phyloP scores from a whole-genome alignment of 2,888 invertebrate species.

The Aphodius sticticus region DNA sequence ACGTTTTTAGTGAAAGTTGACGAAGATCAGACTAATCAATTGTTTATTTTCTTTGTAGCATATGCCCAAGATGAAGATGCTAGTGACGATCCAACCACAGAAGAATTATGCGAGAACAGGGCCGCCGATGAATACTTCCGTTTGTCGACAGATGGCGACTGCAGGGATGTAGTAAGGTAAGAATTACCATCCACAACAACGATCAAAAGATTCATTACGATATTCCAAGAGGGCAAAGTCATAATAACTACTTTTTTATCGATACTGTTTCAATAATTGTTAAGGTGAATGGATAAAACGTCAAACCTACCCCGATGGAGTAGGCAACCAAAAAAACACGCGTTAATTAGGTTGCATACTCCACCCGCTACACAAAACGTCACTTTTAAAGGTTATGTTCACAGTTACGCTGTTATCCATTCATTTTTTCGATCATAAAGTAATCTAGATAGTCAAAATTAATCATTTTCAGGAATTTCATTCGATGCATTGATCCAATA shows the following conservation, averaged over 20 bases:
- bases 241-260: neutral
- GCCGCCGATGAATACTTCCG: slow-evolving; percentile 94
- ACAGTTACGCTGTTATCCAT: too few species aligned
- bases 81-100: slow-evolving; percentile 70
- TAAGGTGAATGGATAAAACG: too few species aligned
- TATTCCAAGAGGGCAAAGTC: neutral
- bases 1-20: slow-evolving; percentile 4
- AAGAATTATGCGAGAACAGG: slow-evolving; percentile 86
- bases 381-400: too few species aligned
- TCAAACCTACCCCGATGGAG: too few species aligned
- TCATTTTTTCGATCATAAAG: too few species aligned
- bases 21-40: neutral
- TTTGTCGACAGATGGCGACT: slow-evolving; percentile 83
- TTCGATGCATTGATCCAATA: neutral
- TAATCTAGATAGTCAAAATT: too few species aligned
- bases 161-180: slow-evolving; percentile 93
- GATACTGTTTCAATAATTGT: too few species aligned
- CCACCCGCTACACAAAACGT: too few species aligned
- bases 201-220: neutral
- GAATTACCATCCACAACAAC: slow-evolving; percentile 36
- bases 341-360: too few species aligned
- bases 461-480: neutral
- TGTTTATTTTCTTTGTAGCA: slow-evolving; percentile 52
- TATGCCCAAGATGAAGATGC: slow-evolving; percentile 72
- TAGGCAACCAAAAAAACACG: too few species aligned